phyloP scores from a whole-genome alignment of 2,797 vertebrate species.

The Tarsius wallacei region DNA sequence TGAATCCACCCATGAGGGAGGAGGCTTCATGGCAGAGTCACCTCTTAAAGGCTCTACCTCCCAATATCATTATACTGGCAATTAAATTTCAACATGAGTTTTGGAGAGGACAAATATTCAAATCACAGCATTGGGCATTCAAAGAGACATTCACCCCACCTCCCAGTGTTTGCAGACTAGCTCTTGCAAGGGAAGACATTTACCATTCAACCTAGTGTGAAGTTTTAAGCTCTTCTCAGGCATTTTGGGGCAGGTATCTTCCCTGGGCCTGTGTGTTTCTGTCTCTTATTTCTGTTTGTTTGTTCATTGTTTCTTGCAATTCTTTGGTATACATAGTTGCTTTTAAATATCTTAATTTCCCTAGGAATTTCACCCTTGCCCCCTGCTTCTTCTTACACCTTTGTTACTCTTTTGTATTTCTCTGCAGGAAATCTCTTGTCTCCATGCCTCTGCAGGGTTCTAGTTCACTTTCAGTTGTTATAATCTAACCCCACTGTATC shows the following conservation, averaged over 20 bases:
- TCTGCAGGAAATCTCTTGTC: neutral
- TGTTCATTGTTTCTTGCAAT: neutral
- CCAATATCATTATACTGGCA: neutral
- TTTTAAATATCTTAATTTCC: neutral
- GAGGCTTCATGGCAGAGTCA: too few relatives aligned
- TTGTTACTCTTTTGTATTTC: neutral
- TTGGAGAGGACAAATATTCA: neutral
- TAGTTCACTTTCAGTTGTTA: neutral
- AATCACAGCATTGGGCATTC: neutral
- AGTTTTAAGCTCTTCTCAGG: neutral
- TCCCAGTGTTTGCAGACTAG: neutral
- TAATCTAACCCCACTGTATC: fast-evolving
- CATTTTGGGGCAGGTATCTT: neutral
- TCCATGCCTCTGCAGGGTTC: neutral
- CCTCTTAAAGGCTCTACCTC: neutral
- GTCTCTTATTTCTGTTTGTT: neutral
- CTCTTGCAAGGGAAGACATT: neutral
- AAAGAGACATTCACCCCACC: neutral
- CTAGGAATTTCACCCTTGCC: neutral
- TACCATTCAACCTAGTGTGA: neutral
- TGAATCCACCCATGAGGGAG: neutral
- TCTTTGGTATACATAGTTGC: neutral
- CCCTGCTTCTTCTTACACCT: neutral
- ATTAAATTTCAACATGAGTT: neutral
- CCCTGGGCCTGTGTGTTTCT: neutral